A percentile compares a stretch with the other conserved stretches of the same genome.
Evolutionary conservation across 2,797 vertebrate species (phyloP).

Genomic region (Protosalanx chinensis): DNA sequence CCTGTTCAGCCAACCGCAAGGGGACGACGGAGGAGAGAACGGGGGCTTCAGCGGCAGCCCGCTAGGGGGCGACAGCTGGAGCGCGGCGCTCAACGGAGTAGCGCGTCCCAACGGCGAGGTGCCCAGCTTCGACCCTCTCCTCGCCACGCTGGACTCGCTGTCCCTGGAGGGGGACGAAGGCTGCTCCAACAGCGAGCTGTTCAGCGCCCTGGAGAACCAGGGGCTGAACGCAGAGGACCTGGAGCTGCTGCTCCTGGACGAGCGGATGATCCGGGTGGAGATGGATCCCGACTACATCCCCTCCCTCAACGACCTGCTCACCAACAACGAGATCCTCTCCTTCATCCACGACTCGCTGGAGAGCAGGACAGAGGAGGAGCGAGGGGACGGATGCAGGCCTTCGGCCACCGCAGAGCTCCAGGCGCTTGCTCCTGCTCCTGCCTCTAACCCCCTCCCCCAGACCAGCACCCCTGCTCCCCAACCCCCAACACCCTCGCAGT

Average conservation of each 20-base stretch:
- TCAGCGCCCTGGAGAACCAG: slow-evolving; percentile 54
- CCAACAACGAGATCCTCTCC: slow-evolving; percentile 55
- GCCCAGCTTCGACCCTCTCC: slow-evolving; percentile 52
- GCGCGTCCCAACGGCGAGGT: slow-evolving; percentile 22
- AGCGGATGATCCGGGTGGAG: slow-evolving; percentile 60
- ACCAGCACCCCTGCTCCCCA: neutral
- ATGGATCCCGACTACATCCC: slow-evolving; percentile 38
- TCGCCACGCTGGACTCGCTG: slow-evolving; percentile 59
- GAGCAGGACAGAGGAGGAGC: slow-evolving; percentile 12
- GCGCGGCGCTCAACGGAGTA: neutral
- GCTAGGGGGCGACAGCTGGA: slow-evolving; percentile 30
- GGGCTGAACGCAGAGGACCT: slow-evolving; percentile 62
- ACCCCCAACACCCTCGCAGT: neutral
- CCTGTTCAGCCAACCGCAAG: slow-evolving; percentile 24
- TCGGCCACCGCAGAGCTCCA: neutral
- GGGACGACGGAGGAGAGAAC: neutral
- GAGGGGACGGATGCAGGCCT: slow-evolving; percentile 10
- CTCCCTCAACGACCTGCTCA: slow-evolving; percentile 40
- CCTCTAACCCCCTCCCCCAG: neutral
- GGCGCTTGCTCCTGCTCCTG: neutral
- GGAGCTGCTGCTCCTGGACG: slow-evolving; percentile 65
- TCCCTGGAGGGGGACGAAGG: slow-evolving; percentile 46
- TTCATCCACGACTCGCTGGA: slow-evolving; percentile 41
- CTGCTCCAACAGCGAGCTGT: slow-evolving; percentile 60
- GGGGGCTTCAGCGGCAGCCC: slow-evolving; percentile 8